phyloP scores from a whole-genome alignment of 2,113 vertebrate genomes.

The Lucifuga dentata region DNA sequence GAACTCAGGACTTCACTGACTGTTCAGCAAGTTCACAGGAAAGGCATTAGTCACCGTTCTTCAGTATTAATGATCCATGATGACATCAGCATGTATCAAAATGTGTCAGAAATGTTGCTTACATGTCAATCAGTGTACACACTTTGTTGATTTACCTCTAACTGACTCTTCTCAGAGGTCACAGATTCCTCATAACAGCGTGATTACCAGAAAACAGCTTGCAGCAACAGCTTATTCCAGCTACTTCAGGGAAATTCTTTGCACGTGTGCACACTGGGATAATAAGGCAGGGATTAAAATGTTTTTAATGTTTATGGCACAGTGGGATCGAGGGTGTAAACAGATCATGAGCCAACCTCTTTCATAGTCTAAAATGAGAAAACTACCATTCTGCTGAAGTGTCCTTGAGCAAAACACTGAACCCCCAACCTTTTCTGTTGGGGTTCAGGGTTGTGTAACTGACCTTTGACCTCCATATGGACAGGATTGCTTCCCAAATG shows the following conservation, averaged over 20 bases:
- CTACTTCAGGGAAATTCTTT: conserved; percentile 37
- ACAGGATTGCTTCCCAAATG: background rate
- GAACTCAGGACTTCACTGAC: conserved; percentile 16
- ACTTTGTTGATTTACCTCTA: background rate
- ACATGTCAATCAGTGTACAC: background rate
- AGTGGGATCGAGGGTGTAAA: conserved; percentile 1
- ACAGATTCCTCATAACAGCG: conserved; percentile 6
- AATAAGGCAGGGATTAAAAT: conserved; percentile 33
- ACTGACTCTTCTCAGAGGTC: background rate
- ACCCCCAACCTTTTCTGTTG: no score
- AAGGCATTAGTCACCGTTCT: conserved; percentile 27
- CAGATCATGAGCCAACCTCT: no score
- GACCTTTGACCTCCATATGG: no score
- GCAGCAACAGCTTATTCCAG: conserved; percentile 34
- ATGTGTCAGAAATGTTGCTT: background rate
- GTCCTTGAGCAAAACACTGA: conserved; percentile 1
- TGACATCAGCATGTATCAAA: background rate
- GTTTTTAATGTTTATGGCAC: conserved; percentile 21
- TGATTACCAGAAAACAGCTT: conserved; percentile 40
- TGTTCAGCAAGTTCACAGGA: conserved; percentile 33
- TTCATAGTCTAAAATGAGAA: background rate
- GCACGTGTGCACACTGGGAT: conserved; percentile 22
- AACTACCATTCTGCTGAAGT: background rate
- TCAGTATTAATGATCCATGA: conserved; percentile 2
- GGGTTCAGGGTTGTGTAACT: no score